A percentile compares a stretch with the other conserved stretches of the same genome.
Conservation (phyloP, 1,140 invertebrate species). For the Lasaia peninsularis region DNA sequence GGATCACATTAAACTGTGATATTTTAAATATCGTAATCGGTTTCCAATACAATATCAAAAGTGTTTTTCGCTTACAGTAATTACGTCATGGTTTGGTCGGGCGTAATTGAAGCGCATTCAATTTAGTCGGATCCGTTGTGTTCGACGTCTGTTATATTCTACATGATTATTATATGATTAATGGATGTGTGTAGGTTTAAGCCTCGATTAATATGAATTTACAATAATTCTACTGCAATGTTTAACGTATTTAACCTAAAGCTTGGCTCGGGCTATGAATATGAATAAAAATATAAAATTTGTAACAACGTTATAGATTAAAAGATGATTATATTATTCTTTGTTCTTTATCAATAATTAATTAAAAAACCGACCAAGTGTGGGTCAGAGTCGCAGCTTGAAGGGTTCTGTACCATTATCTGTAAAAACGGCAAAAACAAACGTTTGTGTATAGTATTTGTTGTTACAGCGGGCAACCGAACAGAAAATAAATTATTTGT, state of each 20-base stretch:
- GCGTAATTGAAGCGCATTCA: slow-evolving; percentile 11
- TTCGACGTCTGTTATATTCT: neutral
- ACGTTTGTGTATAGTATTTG: too few species aligned
- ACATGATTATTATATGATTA: neutral
- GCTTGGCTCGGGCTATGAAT: too few species aligned
- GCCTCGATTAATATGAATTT: neutral
- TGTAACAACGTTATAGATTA: too few species aligned
- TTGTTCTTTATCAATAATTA: too few species aligned
- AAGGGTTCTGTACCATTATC: too few species aligned
- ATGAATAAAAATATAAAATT: too few species aligned
- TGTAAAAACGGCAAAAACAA: too few species aligned
- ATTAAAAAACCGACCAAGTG: too few species aligned
- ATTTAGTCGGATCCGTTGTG: slow-evolving; percentile 2
- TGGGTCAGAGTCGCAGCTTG: too few species aligned
- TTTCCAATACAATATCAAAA: slow-evolving; percentile 9
- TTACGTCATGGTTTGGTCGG: neutral
- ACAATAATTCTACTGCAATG: neutral
- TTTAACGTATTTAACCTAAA: neutral
- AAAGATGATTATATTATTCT: too few species aligned
- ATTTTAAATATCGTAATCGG: slow-evolving; percentile 11
- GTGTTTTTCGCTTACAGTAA: neutral
- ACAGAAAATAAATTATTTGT: too few species aligned
- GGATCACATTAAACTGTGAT: neutral
- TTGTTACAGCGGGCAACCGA: too few species aligned
- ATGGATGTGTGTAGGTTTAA: neutral